Base-by-base conservation (phyloP, 2,113 vertebrate species). In the Pandion haliaetus region DNA sequence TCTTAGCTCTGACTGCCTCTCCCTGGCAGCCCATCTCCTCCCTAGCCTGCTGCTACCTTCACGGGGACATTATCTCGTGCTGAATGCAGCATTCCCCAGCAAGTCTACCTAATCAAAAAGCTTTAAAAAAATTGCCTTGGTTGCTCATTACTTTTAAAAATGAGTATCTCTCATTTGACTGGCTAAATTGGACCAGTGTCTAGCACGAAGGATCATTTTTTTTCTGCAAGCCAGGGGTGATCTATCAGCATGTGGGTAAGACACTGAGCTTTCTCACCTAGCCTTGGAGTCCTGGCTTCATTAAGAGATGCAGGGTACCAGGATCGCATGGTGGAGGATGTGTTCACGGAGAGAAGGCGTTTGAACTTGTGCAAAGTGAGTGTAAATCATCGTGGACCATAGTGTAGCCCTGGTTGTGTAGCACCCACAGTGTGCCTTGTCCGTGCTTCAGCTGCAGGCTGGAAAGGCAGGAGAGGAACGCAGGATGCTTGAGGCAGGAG, bases 381-480 rank as follows among this genome's bases (percentile, higher is more conserved):
- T 15, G 17, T 59, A 23, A 65, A 54, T 31, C n/a, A 2, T 14
- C 0, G 1, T 17, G 17, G 40, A 24, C 16, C 5, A 0, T 4
- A 6, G 57, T 1, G 25, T 15, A 65, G 52, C 57, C 20, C 18
- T 34, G 23, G 49, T 4, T 57, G 66, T 25, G 34, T 10, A 17
- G n/a, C 16, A 25, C 49, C 17, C 17, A 2, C 14, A 1, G 11
- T 3, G 42, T 47, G 42, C 65, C 50, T 38, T 24, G 58, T 28
- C 47, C 8, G 3, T 1, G 16, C 49, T 69, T 17, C 29, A 25
- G 31, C 61, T 88, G 45, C 49, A 18, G 54, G 49, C 45, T 70
- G 42, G 82, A 70, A 36, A 15, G 40, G 17, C 42, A 55, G 79
- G 73, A 76, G 44, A 20, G 28, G 65, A 58, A 14, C 0, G 2